These are phyloP conservation scores for Chaetodon trifascialis DNA, from an alignment of 2,113 vertebrate species.

Conservation along the genomic window DNA sequence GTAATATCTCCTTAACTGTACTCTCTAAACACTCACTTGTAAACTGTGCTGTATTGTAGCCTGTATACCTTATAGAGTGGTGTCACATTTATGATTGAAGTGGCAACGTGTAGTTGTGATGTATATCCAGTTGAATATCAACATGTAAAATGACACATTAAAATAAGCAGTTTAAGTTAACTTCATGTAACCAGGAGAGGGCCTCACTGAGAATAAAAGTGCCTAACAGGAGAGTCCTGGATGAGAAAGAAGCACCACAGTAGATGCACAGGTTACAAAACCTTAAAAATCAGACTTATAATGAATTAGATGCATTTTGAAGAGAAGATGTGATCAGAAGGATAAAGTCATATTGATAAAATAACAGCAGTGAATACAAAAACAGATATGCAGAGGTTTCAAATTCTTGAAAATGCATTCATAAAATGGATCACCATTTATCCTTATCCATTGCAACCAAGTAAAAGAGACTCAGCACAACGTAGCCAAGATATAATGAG, in stretches of 20 bases:
- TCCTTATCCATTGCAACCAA: too few relatives aligned
- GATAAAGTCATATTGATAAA: background rate
- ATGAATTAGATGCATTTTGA: background rate
- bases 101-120: too few relatives aligned
- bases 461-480: too few relatives aligned
- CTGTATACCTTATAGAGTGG: too few relatives aligned
- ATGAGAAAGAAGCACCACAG: background rate
- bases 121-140: background rate
- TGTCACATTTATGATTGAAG: too few relatives aligned
- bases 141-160: background rate
- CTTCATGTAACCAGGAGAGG: slow-evolving; percentile 36
- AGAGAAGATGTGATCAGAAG: background rate
- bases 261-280: background rate
- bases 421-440: background rate
- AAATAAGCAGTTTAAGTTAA: background rate
- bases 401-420: background rate
- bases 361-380: background rate
- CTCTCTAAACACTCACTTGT: too few relatives aligned
- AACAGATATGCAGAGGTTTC: background rate
- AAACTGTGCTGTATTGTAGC: too few relatives aligned
- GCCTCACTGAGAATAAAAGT: slow-evolving; percentile 14
- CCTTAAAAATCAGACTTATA: background rate
- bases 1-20: too few relatives aligned
- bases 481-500: too few relatives aligned
- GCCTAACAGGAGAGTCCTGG: background rate